These are phyloP conservation scores for Oreortyx pictus DNA, from an alignment of 2,797 vertebrate genomes.

Conservation along the genomic window DNA sequence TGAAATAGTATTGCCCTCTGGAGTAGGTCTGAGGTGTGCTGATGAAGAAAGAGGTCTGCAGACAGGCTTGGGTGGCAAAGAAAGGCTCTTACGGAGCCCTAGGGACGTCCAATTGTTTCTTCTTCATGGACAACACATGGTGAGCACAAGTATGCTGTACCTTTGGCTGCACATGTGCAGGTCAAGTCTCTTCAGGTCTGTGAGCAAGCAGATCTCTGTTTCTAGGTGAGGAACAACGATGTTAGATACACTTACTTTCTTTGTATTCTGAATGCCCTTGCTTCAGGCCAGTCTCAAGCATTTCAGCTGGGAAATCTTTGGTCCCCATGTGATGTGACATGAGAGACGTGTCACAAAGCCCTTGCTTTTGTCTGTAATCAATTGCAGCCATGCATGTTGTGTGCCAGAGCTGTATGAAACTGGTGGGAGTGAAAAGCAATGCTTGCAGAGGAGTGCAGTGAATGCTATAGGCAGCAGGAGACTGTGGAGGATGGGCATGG, in stretches of 20 bases:
- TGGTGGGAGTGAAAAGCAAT: rapidly evolving
- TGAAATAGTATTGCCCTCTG: neutral
- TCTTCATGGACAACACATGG: neutral
- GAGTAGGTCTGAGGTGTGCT: neutral
- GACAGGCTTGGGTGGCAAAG: neutral
- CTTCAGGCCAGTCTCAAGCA: neutral
- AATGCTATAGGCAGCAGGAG: rapidly evolving
- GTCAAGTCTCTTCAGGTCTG: neutral
- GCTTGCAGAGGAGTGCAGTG: rapidly evolving
- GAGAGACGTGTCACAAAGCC: neutral
- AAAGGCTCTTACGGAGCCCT: neutral
- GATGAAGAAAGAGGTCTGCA: neutral
- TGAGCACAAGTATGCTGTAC: rapidly evolving
- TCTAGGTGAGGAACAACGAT: neutral
- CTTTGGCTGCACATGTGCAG: neutral
- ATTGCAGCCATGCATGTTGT: rapidly evolving
- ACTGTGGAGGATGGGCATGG: neutral
- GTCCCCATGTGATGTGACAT: neutral
- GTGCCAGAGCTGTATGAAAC: neutral
- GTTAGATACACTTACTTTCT: neutral
- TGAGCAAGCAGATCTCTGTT: neutral
- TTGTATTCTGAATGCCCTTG: neutral
- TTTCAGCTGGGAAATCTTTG: neutral
- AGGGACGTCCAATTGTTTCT: rapidly evolving
- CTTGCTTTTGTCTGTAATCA: neutral